Base-by-base conservation (phyloP, 2,888 invertebrate species). In the Thalpophila matura region DNA sequence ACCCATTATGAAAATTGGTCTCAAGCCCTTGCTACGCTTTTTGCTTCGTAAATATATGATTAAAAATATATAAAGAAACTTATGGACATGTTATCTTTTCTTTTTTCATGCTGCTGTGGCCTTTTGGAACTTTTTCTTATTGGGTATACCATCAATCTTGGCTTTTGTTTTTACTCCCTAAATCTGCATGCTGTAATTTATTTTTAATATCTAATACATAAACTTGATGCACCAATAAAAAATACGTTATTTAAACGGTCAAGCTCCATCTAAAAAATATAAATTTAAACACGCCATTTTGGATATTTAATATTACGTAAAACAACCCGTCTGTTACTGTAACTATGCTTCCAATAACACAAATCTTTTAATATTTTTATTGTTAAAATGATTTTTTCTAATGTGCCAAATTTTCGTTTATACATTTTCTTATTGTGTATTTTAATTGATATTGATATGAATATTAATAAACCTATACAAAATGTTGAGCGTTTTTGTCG, bases 251-350 rank as follows among this genome's bases (percentile, higher is more conserved):
- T 90, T 92, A 74, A 81, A 86, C 92, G 89, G 91, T 93, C 93
- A 95, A 94, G 95, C 94, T 91, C 91, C 86, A 90, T 84, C 85
- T 84, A 95, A 94, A 94, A 95, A 95, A 95, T 91, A 91, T 89
- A 94, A 91, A 92, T 91, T 87, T 65, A 94, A 94, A 94, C 93
- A 94, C 72, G 90, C 92, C 77, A 94, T 95, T 89, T 88, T 95
- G 86, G 93, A 94, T 74, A 84, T 91, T 33, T 93, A 88, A 91
- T 67, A 46, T 38, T 45, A 58, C 62, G 66, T 62, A 59, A 63
- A 74, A 78, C 74, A 74, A 78, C 74, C 79, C 66, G 75, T 80
- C 80, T 76, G 20, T 76, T 79, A 80, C 76, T 73, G 38, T 77
- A 81, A 80, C 77, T 77, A 84, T 78, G 87, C 92, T 91, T 92